Evolutionary conservation across 2,888 invertebrate genomes (phyloP), one percentile per base, ranked within the genome.

Genomic region (Lasioglossum oenotherae): DNA sequence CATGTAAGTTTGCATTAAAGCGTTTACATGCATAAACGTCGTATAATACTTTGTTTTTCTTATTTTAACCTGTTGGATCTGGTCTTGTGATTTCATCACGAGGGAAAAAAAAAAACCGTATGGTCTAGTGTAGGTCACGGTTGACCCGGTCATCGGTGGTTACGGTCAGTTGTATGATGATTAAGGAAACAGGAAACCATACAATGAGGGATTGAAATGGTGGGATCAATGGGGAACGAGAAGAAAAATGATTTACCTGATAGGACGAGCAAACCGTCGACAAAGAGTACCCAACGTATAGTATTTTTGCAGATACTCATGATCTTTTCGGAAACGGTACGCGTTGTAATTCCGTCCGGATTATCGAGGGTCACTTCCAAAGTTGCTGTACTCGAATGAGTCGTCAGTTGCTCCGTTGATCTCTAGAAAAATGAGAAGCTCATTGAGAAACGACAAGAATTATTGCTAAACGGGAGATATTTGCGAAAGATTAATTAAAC

Each of bases 261-360:
- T 74, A 92, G 16, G 14, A 81, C 86, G 75, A 94, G 77, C 16
- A 90, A 41, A 8, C 89, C 69, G 78, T 94, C 93, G 74, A 89
- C 80, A 77, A 94, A 81, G 31, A 92, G 78, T 35, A 87, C 86
- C 93, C 93, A 94, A 0, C 91, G 91, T 74, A 92, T 76, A 0
- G 86, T 80, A 31, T 91, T 92, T 46, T 91, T 87, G 10, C 93
- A 93, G 78, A 92, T 88, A 80, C 90, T 92, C 94, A 94, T 94
- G 91, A 92, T 91, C 87, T 92, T 91, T 49, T 86, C 84, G 79
- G 89, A 82, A 69, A 91, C 80, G 44, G 85, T 90, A 79, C 81
- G 87, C 49, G 90, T 88, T 82, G 88, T 82, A 84, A 89, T 53
- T 77, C 82, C 88, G 75, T 84, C 86, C 78, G 82, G 84, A 82